Evolutionary conservation across 1,140 invertebrate species (phyloP).

Genomic region (Hestina assimilis): DNA sequence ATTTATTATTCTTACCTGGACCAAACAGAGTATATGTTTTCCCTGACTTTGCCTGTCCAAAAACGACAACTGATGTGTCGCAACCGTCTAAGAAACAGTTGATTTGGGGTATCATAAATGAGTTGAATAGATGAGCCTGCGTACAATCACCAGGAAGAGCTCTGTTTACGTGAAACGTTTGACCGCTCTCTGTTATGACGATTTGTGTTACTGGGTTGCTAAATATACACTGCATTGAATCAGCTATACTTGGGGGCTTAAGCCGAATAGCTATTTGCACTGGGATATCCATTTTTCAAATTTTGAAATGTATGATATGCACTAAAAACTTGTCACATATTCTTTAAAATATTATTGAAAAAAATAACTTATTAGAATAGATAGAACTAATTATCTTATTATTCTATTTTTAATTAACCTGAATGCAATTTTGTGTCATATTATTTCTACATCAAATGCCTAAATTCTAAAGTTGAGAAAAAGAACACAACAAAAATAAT

Average conservation of each 20-base stretch:
- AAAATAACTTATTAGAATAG: no score
- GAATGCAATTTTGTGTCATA: no score
- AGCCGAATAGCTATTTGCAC: constrained; percentile 81
- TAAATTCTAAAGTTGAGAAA: no score
- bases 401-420: no score
- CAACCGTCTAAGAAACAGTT: constrained; percentile 84
- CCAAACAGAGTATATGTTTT: constrained; percentile 90
- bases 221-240: constrained; percentile 77
- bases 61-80: constrained; percentile 86
- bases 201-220: constrained; percentile 78
- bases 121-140: constrained; percentile 68
- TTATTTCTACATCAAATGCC: no score
- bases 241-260: constrained; percentile 68
- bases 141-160: constrained; percentile 79
- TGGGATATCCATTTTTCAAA: constrained; percentile 79
- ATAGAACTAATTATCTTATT: no score
- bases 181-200: constrained; percentile 77
- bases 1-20: constrained; percentile 63
- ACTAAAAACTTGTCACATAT: no score
- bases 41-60: constrained; percentile 87
- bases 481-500: no score
- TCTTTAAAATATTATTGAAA: no score
- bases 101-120: constrained; percentile 77
- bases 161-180: constrained; percentile 80
- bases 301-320: no score